phyloP scores from a whole-genome alignment of 2,113 vertebrate genomes.

The Toxotes jaculatrix region DNA sequence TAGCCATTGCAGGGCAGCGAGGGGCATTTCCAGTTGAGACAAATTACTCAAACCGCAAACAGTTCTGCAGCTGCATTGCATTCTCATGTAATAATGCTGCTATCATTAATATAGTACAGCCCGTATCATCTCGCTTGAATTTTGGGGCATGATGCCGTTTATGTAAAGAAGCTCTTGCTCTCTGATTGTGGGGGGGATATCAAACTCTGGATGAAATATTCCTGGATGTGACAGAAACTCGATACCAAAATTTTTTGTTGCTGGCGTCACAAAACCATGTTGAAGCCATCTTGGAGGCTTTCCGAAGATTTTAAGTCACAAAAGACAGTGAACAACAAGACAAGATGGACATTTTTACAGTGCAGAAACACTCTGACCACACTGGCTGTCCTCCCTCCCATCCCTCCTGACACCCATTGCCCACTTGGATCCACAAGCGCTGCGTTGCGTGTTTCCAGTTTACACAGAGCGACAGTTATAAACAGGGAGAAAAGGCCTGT shows the following conservation, averaged over 20 bases:
- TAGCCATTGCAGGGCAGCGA: neutral
- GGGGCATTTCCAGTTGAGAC: neutral
- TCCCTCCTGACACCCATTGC: conserved; percentile 11
- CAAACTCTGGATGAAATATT: neutral
- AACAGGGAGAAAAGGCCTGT: conserved; percentile 66
- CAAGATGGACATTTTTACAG: conserved; percentile 6
- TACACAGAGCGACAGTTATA: conserved; percentile 61
- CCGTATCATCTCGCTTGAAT: neutral
- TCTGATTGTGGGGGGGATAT: neutral
- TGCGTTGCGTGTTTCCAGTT: conserved; percentile 26
- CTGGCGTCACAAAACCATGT: neutral
- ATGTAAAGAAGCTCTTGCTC: neutral
- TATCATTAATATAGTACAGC: neutral
- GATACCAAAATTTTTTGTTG: neutral
- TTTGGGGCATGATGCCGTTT: neutral
- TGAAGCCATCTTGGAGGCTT: neutral
- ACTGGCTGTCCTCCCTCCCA: conserved; percentile 6
- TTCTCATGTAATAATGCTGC: neutral
- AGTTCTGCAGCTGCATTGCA: neutral
- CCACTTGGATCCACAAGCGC: conserved; percentile 49
- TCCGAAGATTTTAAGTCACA: neutral
- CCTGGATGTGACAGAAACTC: neutral
- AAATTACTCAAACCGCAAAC: conserved; percentile 8
- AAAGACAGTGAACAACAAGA: neutral
- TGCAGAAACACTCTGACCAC: conserved; percentile 4